These are phyloP conservation scores for Bombus picipes DNA, from an alignment of 1,140 invertebrate species.

Conservation along the genomic window DNA sequence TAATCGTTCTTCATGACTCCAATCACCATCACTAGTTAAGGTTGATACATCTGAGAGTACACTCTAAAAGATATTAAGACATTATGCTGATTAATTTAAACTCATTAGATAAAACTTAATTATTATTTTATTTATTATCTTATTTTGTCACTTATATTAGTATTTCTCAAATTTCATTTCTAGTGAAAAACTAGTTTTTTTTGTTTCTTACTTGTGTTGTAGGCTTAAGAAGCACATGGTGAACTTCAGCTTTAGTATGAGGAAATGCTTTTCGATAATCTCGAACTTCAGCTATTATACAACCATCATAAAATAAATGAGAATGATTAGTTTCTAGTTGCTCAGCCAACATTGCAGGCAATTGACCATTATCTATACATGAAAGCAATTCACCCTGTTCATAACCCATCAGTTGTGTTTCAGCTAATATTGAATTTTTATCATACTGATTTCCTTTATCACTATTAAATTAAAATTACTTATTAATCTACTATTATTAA, in stretches of 20 bases:
- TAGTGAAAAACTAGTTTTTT: not conserved
- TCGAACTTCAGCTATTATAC: conserved; percentile 94
- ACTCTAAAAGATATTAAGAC: conserved; percentile 82
- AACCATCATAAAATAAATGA: conserved; percentile 94
- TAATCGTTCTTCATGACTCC: conserved; percentile 90
- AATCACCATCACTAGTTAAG: conserved; percentile 86
- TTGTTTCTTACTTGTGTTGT: conserved; percentile 89
- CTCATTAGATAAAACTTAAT: too few relatives aligned
- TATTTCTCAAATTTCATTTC: not conserved
- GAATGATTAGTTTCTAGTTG: conserved; percentile 90
- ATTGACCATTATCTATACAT: conserved; percentile 92
- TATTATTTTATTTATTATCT: not conserved
- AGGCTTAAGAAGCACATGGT: conserved; percentile 94
- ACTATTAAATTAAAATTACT: conserved; percentile 63
- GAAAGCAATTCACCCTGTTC: conserved; percentile 89
- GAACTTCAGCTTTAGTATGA: conserved; percentile 86
- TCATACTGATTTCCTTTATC: conserved; percentile 79
- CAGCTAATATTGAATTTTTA: conserved; percentile 86
- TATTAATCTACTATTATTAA: conserved; percentile 39
- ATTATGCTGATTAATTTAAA: not conserved
- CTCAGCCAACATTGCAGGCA: conserved; percentile 93
- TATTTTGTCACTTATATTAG: not conserved
- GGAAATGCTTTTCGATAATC: conserved; percentile 92
- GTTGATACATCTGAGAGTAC: conserved; percentile 89
- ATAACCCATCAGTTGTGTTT: conserved; percentile 90